Evolutionary conservation across 2,113 vertebrate species (phyloP).

Genomic region (Menura novaehollandiae): DNA sequence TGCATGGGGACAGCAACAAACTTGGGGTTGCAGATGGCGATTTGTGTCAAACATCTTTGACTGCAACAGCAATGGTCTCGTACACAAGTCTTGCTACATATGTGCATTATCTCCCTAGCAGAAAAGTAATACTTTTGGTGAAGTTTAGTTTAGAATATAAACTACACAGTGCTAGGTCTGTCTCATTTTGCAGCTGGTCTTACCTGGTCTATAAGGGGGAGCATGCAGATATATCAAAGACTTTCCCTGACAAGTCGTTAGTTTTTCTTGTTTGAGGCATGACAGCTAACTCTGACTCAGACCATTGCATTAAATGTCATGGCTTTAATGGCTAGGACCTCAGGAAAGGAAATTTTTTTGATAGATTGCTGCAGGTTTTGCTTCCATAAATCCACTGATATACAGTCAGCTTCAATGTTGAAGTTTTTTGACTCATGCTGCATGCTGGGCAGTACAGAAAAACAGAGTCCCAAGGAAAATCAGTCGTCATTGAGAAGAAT

Average conservation of each 20-base stretch:
- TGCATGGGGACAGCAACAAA: background rate
- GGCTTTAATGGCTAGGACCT: background rate
- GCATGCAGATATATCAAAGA: background rate
- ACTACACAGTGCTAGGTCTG: background rate
- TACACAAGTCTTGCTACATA: background rate
- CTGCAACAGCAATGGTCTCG: background rate
- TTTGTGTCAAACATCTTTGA: background rate
- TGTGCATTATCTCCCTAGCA: background rate
- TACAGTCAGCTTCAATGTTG: background rate
- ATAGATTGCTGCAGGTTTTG: background rate
- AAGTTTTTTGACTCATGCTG: background rate
- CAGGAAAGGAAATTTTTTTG: background rate
- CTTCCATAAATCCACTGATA: background rate
- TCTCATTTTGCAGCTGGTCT: background rate
- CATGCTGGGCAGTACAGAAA: background rate
- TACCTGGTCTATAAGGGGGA: background rate
- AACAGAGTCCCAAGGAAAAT: background rate
- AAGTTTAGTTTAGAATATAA: background rate
- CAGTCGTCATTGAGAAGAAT: background rate
- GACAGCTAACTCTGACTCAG: conserved; percentile 3
- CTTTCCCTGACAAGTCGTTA: background rate
- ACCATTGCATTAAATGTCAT: background rate
- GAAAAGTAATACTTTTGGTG: background rate
- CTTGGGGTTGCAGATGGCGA: background rate
- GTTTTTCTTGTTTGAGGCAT: background rate